Evolutionary conservation across 2,888 invertebrate species (phyloP), one percentile per base, ranked within the genome.

Genomic region (Strigamia crassipes): DNA sequence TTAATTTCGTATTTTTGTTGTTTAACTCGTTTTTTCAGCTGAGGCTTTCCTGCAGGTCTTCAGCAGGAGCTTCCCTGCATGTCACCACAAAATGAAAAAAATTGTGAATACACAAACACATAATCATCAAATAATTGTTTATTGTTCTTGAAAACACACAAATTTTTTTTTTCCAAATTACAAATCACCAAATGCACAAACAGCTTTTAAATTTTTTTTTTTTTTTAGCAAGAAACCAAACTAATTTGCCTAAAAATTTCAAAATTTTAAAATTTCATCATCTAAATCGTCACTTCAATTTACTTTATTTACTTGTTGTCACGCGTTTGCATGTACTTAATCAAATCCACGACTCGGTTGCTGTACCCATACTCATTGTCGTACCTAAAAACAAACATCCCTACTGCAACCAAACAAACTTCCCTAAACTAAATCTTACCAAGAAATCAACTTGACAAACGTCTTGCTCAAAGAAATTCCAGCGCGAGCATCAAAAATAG

Each of bases 341-440:
- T 95, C 88, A 99, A 93, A 89, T 99, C 99, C 87, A 98, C 92
- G 86, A 99, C 97, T 88, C 99, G 93, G 92, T 93, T 93, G 87
- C 98, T 98, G 91, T 99, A 99, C 83, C 99, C 99, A 88, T 91
- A 98, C 89, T 99, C 99, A 89, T 99, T 99, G 90, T 99, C 99
- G 89, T 99, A 99, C 90, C 90, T 89, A 83, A 46, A 85, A 66
- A 83, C 56, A n/a, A n/a, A n/a, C n/a, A n/a, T n/a, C n/a, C n/a
- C n/a, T n/a, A n/a, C n/a, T n/a, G n/a, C n/a, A n/a, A n/a, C n/a
- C n/a, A n/a, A n/a, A n/a, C n/a, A n/a, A n/a, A n/a, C 6, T 34
- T 34, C 3, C 3, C 34, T 34, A 34, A 5, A 34, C 34, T 34
- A 34, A 73, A 5, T 73, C n/a, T 86, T 87, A 91, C 99, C 99